Percentiles rank a stretch among this genome's conserved stretches.
Evolutionary conservation across 2,113 vertebrate genomes (phyloP).

Genomic region (Chaetodon auriga): DNA sequence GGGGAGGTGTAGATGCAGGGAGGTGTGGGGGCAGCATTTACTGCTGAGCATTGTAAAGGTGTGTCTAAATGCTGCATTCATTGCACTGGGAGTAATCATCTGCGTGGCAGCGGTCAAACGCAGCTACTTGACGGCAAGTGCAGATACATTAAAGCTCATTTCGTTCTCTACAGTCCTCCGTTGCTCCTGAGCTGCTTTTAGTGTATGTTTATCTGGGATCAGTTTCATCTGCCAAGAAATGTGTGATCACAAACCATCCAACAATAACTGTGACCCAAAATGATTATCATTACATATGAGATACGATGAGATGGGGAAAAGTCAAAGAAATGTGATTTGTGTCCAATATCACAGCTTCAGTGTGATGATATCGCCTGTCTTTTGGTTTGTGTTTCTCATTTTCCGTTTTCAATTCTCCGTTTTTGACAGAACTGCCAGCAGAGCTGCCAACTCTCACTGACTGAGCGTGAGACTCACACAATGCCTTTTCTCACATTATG

Average conservation of each 20-base stretch:
- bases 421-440: too few species aligned
- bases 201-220: not conserved
- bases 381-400: not conserved
- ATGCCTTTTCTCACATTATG: too few species aligned
- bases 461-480: too few species aligned
- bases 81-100: not conserved
- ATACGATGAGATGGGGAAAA: not conserved
- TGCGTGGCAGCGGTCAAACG: not conserved
- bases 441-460: too few species aligned
- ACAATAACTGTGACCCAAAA: not conserved
- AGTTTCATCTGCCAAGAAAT: not conserved
- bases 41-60: not conserved
- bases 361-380: not conserved
- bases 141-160: not conserved
- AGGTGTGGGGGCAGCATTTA: not conserved
- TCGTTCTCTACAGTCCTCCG: not conserved
- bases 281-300: not conserved
- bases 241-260: not conserved
- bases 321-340: not conserved
- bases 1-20: not conserved
- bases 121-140: not conserved
- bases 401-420: too few species aligned
- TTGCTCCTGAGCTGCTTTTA: not conserved
- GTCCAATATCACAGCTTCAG: not conserved
- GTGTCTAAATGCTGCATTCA: constrained; percentile 1